Evolutionary conservation across 2,113 vertebrate genomes (phyloP).

Genomic region (Oceanodroma tethys): DNA sequence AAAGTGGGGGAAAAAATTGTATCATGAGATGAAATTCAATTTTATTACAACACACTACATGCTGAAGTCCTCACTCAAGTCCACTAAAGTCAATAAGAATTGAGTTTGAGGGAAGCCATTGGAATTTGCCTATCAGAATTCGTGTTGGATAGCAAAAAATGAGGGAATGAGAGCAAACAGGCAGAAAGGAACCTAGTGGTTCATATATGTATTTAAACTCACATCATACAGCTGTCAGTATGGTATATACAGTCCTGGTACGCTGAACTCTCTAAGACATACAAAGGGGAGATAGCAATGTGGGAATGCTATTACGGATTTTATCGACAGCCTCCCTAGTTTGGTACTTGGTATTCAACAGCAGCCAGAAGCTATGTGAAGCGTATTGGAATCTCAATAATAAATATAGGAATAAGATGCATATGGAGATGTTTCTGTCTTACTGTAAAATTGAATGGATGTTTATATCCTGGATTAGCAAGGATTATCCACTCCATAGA

Average conservation of each 20-base stretch:
- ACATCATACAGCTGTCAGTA: background rate
- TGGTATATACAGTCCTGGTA: background rate
- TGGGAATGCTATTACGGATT: background rate
- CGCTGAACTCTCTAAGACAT: background rate
- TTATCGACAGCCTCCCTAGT: background rate
- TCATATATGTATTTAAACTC: background rate
- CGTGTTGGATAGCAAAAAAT: background rate
- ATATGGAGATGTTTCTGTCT: background rate
- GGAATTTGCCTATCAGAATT: background rate
- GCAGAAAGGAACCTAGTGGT: background rate
- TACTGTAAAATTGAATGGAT: background rate
- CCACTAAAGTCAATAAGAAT: background rate
- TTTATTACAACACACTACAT: background rate
- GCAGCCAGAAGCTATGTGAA: background rate
- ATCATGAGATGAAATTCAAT: background rate
- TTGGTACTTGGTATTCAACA: background rate
- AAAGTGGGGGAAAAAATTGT: background rate
- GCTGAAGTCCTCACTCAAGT: background rate
- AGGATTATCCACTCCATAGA: background rate
- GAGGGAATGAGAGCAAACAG: background rate
- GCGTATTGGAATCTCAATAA: background rate
- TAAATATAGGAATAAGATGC: background rate
- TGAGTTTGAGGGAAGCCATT: background rate
- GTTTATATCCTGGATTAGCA: background rate
- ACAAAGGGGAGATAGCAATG: fast-evolving